These are phyloP conservation scores for Stigmatopora argus DNA, from an alignment of 2,113 vertebrate genomes.

Conservation along the genomic window DNA sequence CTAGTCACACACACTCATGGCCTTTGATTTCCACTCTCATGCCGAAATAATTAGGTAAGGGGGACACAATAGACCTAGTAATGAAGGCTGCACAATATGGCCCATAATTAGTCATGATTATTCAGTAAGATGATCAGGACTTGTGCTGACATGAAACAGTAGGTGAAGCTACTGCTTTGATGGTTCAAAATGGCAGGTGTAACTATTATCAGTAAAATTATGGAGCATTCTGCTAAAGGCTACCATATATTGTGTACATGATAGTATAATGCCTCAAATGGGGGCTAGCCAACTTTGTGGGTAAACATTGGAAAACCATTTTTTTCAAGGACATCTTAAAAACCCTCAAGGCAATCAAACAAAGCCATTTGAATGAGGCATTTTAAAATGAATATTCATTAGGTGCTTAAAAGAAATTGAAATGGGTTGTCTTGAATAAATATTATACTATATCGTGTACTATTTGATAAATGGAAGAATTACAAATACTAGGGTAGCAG, in stretches of 20 bases:
- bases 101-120: conserved; percentile 73
- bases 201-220: conserved; percentile 27
- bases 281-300: no score
- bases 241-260: background rate
- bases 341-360: background rate
- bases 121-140: conserved; percentile 52
- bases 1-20: conserved; percentile 29
- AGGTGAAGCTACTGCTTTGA: conserved; percentile 20
- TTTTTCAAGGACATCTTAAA: background rate
- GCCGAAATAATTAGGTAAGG: conserved; percentile 63
- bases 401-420: background rate
- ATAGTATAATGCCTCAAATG: no score
- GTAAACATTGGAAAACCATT: background rate
- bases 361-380: background rate
- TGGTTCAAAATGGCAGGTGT: conserved; percentile 29
- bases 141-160: conserved; percentile 42
- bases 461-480: background rate
- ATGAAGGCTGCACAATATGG: conserved; percentile 39
- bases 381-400: background rate
- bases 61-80: conserved; percentile 56
- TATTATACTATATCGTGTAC: background rate
- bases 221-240: background rate
- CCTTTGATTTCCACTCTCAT: conserved; percentile 60
- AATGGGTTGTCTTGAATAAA: background rate
- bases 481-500: background rate